phyloP scores from a whole-genome alignment of 2,113 vertebrate genomes.

The Sebastes schlegelii region DNA sequence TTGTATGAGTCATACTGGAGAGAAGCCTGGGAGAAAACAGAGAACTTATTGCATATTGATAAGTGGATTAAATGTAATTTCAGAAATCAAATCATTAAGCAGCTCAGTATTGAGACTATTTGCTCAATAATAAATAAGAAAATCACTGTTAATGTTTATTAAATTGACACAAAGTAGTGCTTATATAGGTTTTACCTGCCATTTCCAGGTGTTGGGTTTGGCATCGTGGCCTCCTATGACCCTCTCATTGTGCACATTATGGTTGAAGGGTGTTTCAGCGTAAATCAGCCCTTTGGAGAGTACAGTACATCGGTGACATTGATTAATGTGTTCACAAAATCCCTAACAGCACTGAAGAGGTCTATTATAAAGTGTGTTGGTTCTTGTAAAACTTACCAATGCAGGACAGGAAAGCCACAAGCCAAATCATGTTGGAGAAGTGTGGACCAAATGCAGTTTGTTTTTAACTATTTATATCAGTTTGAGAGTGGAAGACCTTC shows the following conservation, averaged over 20 bases:
- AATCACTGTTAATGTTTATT: no score
- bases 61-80: neutral
- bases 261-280: conserved; percentile 58
- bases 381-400: conserved; percentile 58
- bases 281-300: conserved; percentile 66
- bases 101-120: neutral
- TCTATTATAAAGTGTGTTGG: neutral
- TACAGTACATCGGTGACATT: neutral
- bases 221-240: conserved; percentile 74
- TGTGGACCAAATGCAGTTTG: neutral
- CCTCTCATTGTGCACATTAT: conserved; percentile 56
- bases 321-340: neutral
- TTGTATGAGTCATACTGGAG: conserved; percentile 61
- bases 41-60: neutral
- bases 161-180: neutral
- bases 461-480: conserved; percentile 57
- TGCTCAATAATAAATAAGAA: neutral
- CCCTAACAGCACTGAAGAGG: neutral
- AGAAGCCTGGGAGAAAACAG: conserved; percentile 57
- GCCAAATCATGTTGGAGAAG: conserved; percentile 67
- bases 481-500: conserved; percentile 37
- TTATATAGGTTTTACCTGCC: conserved; percentile 75
- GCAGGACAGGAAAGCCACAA: conserved; percentile 68
- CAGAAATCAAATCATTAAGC: neutral
- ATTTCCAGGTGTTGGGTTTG: conserved; percentile 75